A percentile compares a stretch with the other conserved stretches of the same genome.
These are phyloP conservation scores for Xylota sylvarum DNA, from an alignment of 2,888 invertebrate species.

Conservation along the genomic window DNA sequence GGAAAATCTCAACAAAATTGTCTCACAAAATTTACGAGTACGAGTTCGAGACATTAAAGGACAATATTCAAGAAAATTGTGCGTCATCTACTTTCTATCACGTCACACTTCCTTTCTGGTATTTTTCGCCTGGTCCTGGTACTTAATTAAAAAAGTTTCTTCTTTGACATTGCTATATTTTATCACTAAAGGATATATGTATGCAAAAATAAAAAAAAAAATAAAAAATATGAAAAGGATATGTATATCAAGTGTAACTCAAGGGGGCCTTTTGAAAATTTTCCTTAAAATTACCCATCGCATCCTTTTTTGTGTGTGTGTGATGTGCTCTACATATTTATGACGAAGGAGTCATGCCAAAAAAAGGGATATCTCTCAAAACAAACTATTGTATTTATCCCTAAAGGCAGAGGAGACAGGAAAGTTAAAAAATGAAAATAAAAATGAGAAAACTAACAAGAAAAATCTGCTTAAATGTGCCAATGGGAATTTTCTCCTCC, in stretches of 20 bases:
- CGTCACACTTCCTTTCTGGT: conserved; percentile 22
- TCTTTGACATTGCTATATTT: conserved; percentile 27
- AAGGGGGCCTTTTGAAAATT: conserved; percentile 55
- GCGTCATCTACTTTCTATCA: conserved; percentile 47
- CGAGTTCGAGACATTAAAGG: conserved; percentile 21
- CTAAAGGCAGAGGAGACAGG: conserved; percentile 39
- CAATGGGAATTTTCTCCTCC: conserved; percentile 62
- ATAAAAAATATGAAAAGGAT: conserved; percentile 48
- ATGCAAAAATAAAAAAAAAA: conserved; percentile 62
- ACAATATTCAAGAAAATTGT: conserved; percentile 21
- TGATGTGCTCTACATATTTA: conserved; percentile 54
- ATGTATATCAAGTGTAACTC: conserved; percentile 44
- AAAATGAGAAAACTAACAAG: conserved; percentile 56
- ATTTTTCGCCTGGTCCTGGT: conserved; percentile 28
- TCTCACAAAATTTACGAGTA: conserved; percentile 24
- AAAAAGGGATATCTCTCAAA: conserved; percentile 61
- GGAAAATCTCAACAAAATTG: conserved; percentile 40
- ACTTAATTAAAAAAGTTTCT: conserved; percentile 66
- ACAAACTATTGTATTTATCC: conserved; percentile 68
- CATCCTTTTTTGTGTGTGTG: conserved; percentile 23
- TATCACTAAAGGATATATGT: conserved; percentile 17
- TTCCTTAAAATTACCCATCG: conserved; percentile 57
- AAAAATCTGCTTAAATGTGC: conserved; percentile 76
- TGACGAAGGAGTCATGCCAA: conserved; percentile 31
- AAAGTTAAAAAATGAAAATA: conserved; percentile 34